Evolutionary conservation across 2,113 vertebrate genomes (phyloP).

Genomic region (Chamaea fasciata): DNA sequence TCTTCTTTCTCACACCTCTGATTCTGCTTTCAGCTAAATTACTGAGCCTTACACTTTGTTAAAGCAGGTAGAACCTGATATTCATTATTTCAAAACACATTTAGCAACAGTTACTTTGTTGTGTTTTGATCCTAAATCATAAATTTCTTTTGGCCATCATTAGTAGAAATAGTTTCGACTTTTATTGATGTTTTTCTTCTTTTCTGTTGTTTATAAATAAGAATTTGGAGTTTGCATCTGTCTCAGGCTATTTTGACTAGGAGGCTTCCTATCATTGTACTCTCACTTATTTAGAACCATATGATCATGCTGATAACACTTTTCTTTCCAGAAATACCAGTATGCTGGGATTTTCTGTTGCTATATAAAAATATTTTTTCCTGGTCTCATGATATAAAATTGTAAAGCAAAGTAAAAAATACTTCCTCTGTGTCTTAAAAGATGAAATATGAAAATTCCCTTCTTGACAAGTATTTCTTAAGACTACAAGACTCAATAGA

Average conservation of each 20-base stretch:
- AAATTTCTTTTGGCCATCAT: neutral
- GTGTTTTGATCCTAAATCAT: neutral
- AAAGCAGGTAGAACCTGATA: neutral
- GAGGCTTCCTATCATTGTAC: neutral
- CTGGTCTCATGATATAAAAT: neutral
- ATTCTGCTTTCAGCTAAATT: neutral
- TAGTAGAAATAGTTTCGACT: neutral
- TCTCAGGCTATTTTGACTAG: neutral
- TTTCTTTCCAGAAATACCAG: neutral
- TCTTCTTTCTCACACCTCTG: neutral
- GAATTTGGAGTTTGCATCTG: neutral
- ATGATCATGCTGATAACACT: neutral
- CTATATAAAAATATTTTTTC: neutral
- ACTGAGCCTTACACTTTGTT: neutral
- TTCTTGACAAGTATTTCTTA: conserved; percentile 2
- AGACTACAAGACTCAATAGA: neutral
- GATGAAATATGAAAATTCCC: neutral
- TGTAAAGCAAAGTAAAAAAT: conserved; percentile 14
- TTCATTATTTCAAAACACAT: neutral
- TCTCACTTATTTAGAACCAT: neutral
- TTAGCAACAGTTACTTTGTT: neutral
- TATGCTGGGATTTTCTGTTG: neutral
- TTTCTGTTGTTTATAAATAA: neutral
- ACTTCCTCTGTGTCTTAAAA: neutral
- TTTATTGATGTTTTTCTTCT: neutral